Percentiles rank a stretch among this genome's conserved stretches.
phyloP scores from a whole-genome alignment of 2,797 vertebrate genomes.

The Rhyacichthys aspro region DNA sequence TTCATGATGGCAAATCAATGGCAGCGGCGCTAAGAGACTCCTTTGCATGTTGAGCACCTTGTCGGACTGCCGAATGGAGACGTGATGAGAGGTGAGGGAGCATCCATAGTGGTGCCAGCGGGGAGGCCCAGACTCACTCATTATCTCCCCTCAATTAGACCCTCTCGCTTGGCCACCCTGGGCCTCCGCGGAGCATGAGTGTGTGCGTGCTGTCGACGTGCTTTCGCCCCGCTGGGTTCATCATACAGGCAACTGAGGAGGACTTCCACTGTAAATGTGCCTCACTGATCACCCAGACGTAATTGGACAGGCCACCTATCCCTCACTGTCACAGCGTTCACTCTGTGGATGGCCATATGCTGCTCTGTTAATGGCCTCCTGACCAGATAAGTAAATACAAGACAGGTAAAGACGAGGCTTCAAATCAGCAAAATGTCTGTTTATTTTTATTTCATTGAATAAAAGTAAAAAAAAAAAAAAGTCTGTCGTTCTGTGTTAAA shows the following conservation, averaged over 20 bases:
- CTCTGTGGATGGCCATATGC: slow-evolving; percentile 15
- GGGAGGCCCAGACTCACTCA: slow-evolving; percentile 76
- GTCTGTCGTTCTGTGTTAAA: too few relatives aligned
- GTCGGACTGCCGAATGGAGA: slow-evolving; percentile 59
- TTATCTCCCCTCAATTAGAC: slow-evolving; percentile 80
- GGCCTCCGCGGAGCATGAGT: slow-evolving; percentile 41
- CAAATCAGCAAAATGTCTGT: too few relatives aligned
- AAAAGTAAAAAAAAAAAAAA: too few relatives aligned
- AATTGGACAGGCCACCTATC: slow-evolving; percentile 75
- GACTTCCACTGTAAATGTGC: slow-evolving; percentile 83
- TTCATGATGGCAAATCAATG: slow-evolving; percentile 74
- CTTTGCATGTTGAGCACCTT: slow-evolving; percentile 71
- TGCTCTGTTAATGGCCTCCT: slow-evolving; percentile 25
- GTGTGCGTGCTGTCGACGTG: slow-evolving; percentile 26
- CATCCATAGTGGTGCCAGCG: slow-evolving; percentile 61
- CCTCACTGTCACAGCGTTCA: slow-evolving; percentile 4
- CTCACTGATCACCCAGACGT: slow-evolving; percentile 75
- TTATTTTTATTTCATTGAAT: too few relatives aligned
- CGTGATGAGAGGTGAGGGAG: slow-evolving; percentile 68
- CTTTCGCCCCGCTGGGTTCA: slow-evolving; percentile 67
- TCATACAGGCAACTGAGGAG: slow-evolving; percentile 58
- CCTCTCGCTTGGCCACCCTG: slow-evolving; percentile 63
- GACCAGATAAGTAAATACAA: slow-evolving; percentile 7
- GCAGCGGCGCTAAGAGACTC: slow-evolving; percentile 60
- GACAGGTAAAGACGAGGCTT: background rate